Evolutionary conservation across 1,140 invertebrate genomes (phyloP).

Genomic region (Aleiodes sp.): DNA sequence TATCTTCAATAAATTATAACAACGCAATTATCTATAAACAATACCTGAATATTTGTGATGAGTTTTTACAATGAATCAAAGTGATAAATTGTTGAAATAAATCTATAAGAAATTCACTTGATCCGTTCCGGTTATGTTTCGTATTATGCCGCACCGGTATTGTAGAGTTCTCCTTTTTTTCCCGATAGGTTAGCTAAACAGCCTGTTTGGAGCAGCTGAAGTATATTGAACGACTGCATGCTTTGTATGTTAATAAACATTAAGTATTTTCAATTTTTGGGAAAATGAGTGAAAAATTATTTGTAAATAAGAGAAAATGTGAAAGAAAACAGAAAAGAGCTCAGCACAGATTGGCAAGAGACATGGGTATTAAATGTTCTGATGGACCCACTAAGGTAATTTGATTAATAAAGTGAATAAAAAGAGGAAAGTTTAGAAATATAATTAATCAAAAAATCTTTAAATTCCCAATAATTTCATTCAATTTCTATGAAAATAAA

Average conservation of each 20-base stretch:
- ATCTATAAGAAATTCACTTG: neutral
- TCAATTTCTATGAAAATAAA: too few species aligned
- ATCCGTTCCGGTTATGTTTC: neutral
- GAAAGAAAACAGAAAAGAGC: conserved; percentile 62
- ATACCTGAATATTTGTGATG: neutral
- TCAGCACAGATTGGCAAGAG: conserved; percentile 59
- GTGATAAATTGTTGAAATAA: neutral
- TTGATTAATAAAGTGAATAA: too few species aligned
- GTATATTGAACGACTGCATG: too few species aligned
- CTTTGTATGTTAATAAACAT: too few species aligned
- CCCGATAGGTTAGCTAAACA: neutral
- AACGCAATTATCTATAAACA: neutral
- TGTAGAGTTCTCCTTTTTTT: neutral
- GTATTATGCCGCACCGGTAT: neutral
- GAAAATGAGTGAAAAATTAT: conserved; percentile 13
- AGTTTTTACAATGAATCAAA: neutral
- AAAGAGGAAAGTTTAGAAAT: neutral
- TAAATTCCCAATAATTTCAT: too few species aligned
- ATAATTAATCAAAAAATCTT: too few species aligned
- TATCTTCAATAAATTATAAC: neutral
- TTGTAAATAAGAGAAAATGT: conserved; percentile 46
- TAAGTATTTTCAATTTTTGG: too few species aligned
- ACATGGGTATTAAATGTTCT: conserved; percentile 60
- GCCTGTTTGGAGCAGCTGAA: neutral
- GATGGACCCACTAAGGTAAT: conserved; percentile 59